Evolutionary conservation across 2,888 invertebrate genomes (phyloP).

Genomic region (Rhopalosiphum nymphaeae): DNA sequence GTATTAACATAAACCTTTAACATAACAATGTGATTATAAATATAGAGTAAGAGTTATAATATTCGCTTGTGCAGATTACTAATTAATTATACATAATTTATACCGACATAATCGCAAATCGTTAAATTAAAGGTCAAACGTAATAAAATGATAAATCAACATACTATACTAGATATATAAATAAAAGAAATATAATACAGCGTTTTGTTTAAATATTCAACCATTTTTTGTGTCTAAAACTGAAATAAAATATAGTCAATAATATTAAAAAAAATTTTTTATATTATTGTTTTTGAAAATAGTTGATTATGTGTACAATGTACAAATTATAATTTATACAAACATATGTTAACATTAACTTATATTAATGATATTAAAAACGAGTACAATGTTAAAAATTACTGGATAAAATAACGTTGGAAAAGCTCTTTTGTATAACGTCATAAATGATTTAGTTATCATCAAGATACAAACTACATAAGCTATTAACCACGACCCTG

Average conservation of each 20-base stretch:
- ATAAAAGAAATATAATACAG: not conserved
- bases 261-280: not conserved
- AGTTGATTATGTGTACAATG: not conserved
- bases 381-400: not conserved
- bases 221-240: not conserved
- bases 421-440: not conserved
- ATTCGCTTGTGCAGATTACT: not conserved
- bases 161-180: not conserved
- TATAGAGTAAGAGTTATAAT: not conserved
- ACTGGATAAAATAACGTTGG: not conserved
- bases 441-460: not conserved
- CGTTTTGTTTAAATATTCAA: not conserved
- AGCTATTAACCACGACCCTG: not conserved
- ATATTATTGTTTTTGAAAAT: not conserved
- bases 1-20: slow-evolving; percentile 3
- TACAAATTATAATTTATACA: not conserved
- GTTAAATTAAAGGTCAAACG: slow-evolving; percentile 17
- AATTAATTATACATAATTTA: slow-evolving; percentile 19
- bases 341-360: not conserved
- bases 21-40: slow-evolving; percentile 21
- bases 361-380: not conserved
- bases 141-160: not conserved
- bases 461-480: no score
- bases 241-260: not conserved
- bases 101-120: not conserved